Evolutionary conservation across 2,888 invertebrate species (phyloP).

Genomic region (Trachelus troglodyta): DNA sequence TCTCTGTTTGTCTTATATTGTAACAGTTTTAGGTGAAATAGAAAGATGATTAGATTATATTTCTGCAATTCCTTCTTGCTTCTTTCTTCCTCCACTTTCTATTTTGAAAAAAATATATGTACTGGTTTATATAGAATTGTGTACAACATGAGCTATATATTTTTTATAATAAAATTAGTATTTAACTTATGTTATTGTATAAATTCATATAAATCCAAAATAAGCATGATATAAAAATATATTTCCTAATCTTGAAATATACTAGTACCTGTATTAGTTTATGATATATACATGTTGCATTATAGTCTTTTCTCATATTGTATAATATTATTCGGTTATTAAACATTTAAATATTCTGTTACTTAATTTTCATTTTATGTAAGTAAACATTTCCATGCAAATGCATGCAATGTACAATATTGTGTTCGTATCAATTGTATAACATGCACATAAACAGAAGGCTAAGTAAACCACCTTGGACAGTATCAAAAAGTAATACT

Average conservation of each 20-base stretch:
- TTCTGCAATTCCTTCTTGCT: not conserved
- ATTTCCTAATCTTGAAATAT: not conserved
- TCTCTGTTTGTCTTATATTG: not conserved
- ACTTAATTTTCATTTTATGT: not conserved
- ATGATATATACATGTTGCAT: not conserved
- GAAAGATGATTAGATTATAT: not conserved
- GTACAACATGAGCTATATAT: not conserved
- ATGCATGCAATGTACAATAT: not conserved
- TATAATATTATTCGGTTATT: not conserved
- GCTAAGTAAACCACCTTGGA: not conserved
- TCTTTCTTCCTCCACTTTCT: not conserved
- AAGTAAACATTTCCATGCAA: not conserved
- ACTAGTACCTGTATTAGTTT: not conserved
- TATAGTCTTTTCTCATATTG: not conserved
- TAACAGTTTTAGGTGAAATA: not conserved
- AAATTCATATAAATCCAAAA: not conserved
- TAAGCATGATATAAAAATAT: not conserved
- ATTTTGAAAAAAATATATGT: not conserved
- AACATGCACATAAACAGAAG: not conserved
- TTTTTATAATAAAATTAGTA: not conserved
- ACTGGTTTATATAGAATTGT: not conserved
- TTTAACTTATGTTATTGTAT: not conserved
- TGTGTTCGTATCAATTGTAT: not conserved
- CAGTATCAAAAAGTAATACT: not conserved
- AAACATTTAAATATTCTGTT: not conserved